Conservation (phyloP, 2,113 vertebrate genomes). For the Phyllopteryx taeniolatus region DNA sequence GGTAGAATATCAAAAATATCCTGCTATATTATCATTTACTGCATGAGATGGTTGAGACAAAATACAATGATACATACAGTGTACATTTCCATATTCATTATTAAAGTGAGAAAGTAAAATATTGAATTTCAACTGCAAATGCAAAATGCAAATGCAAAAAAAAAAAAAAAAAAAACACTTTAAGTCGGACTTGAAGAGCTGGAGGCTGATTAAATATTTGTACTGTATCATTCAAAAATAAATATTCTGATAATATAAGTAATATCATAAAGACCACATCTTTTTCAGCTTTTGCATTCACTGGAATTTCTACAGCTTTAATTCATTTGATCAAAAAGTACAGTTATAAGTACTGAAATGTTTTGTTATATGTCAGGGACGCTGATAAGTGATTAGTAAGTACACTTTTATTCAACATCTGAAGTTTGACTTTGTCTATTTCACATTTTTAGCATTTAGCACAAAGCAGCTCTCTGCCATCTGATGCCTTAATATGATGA, state of each 20-base stretch:
- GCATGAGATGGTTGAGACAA: slow-evolving; percentile 21
- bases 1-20: slow-evolving; percentile 34
- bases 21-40: slow-evolving; percentile 5
- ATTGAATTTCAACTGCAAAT: slow-evolving; percentile 11
- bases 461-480: background rate
- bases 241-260: background rate
- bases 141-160: background rate
- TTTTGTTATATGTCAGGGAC: no score
- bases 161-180: slow-evolving; percentile 38
- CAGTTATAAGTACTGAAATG: no score
- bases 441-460: background rate
- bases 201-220: background rate
- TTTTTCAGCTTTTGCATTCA: background rate
- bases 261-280: background rate
- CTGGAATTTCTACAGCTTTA: background rate
- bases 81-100: slow-evolving; percentile 28
- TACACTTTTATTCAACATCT: no score
- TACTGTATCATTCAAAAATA: background rate
- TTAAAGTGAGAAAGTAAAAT: slow-evolving; percentile 15
- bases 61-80: slow-evolving; percentile 11
- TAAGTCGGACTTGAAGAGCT: slow-evolving; percentile 30
- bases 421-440: background rate
- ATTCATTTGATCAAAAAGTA: background rate
- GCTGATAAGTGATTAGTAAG: background rate
- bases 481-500: background rate